phyloP scores from a whole-genome alignment of 2,797 vertebrate genomes.

The Peromyscus melanophrys region DNA sequence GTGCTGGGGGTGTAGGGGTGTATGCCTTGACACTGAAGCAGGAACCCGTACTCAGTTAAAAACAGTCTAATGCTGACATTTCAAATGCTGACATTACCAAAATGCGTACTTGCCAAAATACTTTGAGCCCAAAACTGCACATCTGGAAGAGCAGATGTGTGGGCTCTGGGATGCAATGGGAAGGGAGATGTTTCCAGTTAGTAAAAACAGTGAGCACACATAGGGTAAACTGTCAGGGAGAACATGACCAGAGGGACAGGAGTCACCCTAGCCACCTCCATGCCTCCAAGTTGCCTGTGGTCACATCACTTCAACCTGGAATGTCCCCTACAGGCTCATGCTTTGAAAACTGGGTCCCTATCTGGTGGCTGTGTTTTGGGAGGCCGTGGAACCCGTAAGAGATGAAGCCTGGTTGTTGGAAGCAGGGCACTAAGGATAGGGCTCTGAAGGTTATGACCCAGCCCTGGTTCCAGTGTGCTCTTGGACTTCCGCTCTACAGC shows the following conservation, averaged over 20 bases:
- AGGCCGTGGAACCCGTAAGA: not conserved
- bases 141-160: constrained; percentile 41
- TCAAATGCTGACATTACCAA: constrained; percentile 50
- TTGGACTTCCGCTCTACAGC: not conserved
- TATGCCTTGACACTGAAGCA: not conserved
- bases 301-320: not conserved
- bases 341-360: not conserved
- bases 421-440: not conserved
- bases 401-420: not conserved
- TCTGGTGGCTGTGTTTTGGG: not conserved
- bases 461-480: not conserved
- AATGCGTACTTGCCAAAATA: constrained; percentile 62
- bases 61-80: constrained; percentile 61
- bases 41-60: not conserved
- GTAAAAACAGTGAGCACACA: constrained; percentile 43
- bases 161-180: not conserved
- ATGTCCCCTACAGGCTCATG: too few relatives aligned
- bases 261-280: not conserved
- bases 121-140: not conserved
- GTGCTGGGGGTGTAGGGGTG: not conserved
- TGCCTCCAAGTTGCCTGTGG: not conserved
- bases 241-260: not conserved
- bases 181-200: constrained; percentile 7
- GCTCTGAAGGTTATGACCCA: not conserved
- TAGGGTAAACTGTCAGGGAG: constrained; percentile 12